phyloP scores from a whole-genome alignment of 2,113 vertebrate species.

The Electrona antarctica region DNA sequence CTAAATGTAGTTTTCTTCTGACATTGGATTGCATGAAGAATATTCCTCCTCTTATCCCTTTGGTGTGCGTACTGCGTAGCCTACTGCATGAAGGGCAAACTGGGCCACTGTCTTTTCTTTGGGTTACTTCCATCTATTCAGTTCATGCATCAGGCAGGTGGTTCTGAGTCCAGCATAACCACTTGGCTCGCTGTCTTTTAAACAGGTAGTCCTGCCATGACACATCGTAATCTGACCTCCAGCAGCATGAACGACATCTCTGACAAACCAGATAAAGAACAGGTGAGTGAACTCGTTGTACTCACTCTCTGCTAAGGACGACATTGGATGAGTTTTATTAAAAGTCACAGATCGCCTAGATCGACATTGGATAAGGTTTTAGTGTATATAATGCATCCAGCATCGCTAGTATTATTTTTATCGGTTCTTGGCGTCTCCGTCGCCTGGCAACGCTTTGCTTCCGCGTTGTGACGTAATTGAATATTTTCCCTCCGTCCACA shows the following conservation, averaged over 20 bases:
- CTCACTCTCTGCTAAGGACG: too few relatives aligned
- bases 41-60: too few relatives aligned
- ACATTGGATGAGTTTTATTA: too few relatives aligned
- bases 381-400: too few relatives aligned
- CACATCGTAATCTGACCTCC: conserved; percentile 90
- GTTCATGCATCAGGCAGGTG: neutral
- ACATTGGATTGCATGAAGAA: conserved; percentile 2
- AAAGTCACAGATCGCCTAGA: too few relatives aligned
- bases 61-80: too few relatives aligned
- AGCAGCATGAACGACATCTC: conserved; percentile 95
- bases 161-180: conserved; percentile 33
- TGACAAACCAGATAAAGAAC: conserved; percentile 96
- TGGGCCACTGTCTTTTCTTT: conserved; percentile 53
- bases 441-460: too few relatives aligned
- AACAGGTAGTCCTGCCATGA: conserved; percentile 88
- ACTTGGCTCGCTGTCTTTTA: conserved; percentile 38
- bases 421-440: too few relatives aligned
- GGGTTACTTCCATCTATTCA: conserved; percentile 15
- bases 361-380: too few relatives aligned
- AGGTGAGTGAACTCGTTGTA: conserved; percentile 79
- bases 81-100: conserved; percentile 46
- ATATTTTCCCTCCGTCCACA: too few relatives aligned
- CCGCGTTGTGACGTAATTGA: too few relatives aligned
- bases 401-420: too few relatives aligned
- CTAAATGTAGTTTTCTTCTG: neutral